Evolutionary conservation across 2,797 vertebrate species (phyloP).

Genomic region (Scleropages formosus): DNA sequence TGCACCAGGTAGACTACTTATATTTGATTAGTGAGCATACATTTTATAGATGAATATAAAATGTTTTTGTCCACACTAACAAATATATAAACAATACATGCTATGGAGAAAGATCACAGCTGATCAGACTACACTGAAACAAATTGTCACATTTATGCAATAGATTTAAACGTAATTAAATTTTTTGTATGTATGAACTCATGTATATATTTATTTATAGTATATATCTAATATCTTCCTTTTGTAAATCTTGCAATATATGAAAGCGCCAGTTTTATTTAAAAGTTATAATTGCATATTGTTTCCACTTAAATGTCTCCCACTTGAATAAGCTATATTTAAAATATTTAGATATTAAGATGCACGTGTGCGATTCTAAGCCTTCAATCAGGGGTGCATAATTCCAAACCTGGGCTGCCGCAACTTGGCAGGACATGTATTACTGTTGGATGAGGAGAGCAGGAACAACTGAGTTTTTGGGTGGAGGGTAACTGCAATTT

Average conservation of each 20-base stretch:
- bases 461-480: not conserved
- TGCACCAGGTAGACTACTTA: slow-evolving; percentile 42
- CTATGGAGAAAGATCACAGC: slow-evolving; percentile 34
- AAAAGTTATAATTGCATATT: slow-evolving; percentile 53
- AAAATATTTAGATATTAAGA: slow-evolving; percentile 43
- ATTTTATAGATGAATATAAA: slow-evolving; percentile 28
- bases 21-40: slow-evolving; percentile 25
- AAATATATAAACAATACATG: slow-evolving; percentile 28
- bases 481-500: not conserved
- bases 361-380: slow-evolving; percentile 26
- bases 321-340: slow-evolving; percentile 37
- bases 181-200: slow-evolving; percentile 37
- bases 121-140: slow-evolving; percentile 35
- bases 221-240: slow-evolving; percentile 19
- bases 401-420: slow-evolving; percentile 3
- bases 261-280: slow-evolving; percentile 34
- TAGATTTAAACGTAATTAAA: slow-evolving; percentile 47
- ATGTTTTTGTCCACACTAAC: slow-evolving; percentile 42
- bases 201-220: slow-evolving; percentile 43
- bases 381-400: not conserved
- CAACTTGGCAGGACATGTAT: not conserved
- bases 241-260: slow-evolving; percentile 33
- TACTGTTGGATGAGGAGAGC: not conserved
- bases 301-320: slow-evolving; percentile 61
- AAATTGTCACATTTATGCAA: slow-evolving; percentile 59